Conservation (phyloP, 2,888 invertebrate genomes). For the Ommatoiulus sabulosus region DNA sequence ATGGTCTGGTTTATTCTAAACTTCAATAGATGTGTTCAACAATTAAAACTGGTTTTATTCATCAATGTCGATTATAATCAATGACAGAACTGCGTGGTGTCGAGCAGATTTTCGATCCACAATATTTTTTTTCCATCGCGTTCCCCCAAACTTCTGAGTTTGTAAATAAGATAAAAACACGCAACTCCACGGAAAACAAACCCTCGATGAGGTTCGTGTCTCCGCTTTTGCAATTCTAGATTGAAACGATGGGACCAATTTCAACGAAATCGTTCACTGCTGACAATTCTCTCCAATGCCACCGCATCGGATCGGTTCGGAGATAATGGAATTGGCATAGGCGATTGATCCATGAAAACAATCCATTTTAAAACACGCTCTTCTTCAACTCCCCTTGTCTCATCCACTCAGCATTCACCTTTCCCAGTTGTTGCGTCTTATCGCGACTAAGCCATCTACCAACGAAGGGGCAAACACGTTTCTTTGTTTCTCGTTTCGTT, state of each 20-base stretch:
- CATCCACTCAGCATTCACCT: conserved; percentile 22
- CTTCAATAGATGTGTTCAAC: no score
- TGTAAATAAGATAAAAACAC: no score
- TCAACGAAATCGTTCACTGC: not conserved
- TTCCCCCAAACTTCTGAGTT: no score
- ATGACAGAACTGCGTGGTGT: no score
- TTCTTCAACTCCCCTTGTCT: conserved; percentile 35
- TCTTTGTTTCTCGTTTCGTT: not conserved
- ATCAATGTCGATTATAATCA: no score
- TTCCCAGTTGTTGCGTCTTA: conserved; percentile 10
- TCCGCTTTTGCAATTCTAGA: not conserved
- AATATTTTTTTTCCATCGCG: no score
- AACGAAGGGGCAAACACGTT: conserved; percentile 31
- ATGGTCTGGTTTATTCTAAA: no score
- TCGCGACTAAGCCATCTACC: not conserved
- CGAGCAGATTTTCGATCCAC: no score
- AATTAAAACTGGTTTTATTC: no score
- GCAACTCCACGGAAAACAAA: not conserved
- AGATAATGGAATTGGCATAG: conserved; percentile 38
- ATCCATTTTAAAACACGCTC: conserved; percentile 28
- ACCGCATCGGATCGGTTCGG: not conserved
- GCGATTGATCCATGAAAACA: conserved; percentile 40
- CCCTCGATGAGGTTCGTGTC: not conserved
- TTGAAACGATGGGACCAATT: not conserved
- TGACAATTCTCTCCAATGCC: conserved; percentile 15